Base-by-base conservation (phyloP, 2,888 invertebrate genomes). In the Entomobrya proxima region DNA sequence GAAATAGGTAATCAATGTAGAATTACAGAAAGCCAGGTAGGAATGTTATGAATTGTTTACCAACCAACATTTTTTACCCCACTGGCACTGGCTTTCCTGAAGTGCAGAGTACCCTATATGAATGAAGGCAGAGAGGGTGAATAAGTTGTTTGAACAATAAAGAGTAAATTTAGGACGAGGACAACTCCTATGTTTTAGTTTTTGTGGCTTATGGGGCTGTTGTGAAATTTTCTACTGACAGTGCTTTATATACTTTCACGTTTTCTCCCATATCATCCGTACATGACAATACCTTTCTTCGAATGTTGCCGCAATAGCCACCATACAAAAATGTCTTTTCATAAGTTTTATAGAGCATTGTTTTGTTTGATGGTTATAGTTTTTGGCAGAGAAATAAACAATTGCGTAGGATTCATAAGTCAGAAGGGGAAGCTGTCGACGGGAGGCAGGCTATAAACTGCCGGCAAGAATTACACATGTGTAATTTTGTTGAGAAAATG, bases 401-500 rank as follows among this genome's bases (percentile, higher is more conserved):
- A 81, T 80, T 37, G 52, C 69, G 35, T 80, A 58, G 80, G 79
- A 79, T 69, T 74, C 80, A 81, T 81, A 81, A 81, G 80, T 81
- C 80, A 81, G 74, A 58, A 72, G 80, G 74, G 74, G 80, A 81
- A 82, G 82, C 64, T 82, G 82, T 82, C 82, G 86, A 77, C 86
- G 72, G 81, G 86, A 82, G 81, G 86, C 82, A 69, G 44, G 82
- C 82, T 86, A 86, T 79, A 79, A 83, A 79, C 78, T 79, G 86
- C 74, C 83, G 74, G 75, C 83, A 79, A 83, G 83, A 86, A 83
- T 83, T 83, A 79, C 78, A 86, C 74, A 82, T 83, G 69, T 84
- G 86, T 84, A 86, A 84, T 86, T 84, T 80, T 83, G 84, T 84
- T 80, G 86, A 80, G 83, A 83, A 80, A 86, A 86, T 86, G 80